Conservation (phyloP, 2,888 invertebrate species). For the Cryptosula pallasiana region DNA sequence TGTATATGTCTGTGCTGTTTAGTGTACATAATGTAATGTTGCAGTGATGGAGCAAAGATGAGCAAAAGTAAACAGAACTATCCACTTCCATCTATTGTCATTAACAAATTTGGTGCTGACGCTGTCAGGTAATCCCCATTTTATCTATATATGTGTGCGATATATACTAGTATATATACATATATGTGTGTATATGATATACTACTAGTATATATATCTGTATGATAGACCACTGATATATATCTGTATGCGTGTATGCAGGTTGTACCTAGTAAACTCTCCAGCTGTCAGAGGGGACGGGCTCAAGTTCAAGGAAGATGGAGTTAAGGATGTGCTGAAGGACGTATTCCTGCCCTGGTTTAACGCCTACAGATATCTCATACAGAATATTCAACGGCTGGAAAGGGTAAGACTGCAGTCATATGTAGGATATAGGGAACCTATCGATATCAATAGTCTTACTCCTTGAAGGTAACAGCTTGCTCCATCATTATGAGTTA, state of each 20-base stretch:
- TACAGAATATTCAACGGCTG: conserved; percentile 83
- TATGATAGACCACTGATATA: not conserved
- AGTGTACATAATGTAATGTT: conserved; percentile 19
- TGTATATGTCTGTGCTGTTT: not conserved
- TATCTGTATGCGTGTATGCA: conserved; percentile 28
- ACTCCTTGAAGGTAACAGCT: too few relatives aligned
- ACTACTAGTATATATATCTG: too few relatives aligned
- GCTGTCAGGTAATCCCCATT: conserved; percentile 64
- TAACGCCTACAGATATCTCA: conserved; percentile 71
- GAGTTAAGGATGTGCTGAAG: conserved; percentile 90
- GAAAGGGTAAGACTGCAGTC: conserved; percentile 60
- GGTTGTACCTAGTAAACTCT: conserved; percentile 89
- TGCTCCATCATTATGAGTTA: too few relatives aligned
- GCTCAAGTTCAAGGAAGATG: conserved; percentile 92
- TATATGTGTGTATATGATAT: too few relatives aligned
- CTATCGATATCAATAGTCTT: too few relatives aligned
- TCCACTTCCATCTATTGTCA: conserved; percentile 84
- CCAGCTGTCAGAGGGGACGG: conserved; percentile 97
- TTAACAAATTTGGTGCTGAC: conserved; percentile 91
- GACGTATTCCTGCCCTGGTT: conserved; percentile 96
- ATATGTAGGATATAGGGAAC: too few relatives aligned
- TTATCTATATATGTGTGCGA: too few relatives aligned
- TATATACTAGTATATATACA: too few relatives aligned
- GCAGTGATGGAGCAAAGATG: conserved; percentile 95
- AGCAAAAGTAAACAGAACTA: conserved; percentile 98